Evolutionary conservation across 2,113 vertebrate species (phyloP).

Genomic region (Chionis minor): DNA sequence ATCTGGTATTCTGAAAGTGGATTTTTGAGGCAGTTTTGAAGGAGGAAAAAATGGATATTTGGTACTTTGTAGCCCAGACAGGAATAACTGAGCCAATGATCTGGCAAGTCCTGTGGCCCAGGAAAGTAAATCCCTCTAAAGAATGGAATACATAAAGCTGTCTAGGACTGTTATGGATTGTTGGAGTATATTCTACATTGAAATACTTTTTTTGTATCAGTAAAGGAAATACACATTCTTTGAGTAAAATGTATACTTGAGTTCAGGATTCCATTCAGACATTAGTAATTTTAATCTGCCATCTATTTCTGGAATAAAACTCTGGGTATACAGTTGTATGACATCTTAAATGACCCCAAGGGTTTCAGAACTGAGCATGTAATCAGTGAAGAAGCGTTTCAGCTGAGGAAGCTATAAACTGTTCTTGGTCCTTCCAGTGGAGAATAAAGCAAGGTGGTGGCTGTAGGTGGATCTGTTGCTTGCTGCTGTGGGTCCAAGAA

Average conservation of each 20-base stretch:
- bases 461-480: not conserved
- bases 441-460: fast-evolving
- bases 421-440: not conserved
- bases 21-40: not conserved
- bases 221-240: not conserved
- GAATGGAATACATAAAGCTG: not conserved
- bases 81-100: not conserved
- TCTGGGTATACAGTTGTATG: not conserved
- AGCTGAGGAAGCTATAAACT: not conserved
- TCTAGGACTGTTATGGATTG: not conserved
- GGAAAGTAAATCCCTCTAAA: not conserved
- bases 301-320: not conserved
- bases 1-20: not conserved
- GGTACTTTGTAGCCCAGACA: not conserved
- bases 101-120: not conserved
- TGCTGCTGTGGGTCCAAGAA: not conserved
- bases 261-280: not conserved
- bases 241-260: not conserved
- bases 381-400: not conserved
- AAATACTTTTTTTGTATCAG: not conserved
- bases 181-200: not conserved
- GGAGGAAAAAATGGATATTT: not conserved
- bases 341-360: not conserved
- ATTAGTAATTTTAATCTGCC: not conserved
- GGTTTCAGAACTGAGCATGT: not conserved